phyloP scores from a whole-genome alignment of 2,113 vertebrate genomes.

The Cyprinus carpio region DNA sequence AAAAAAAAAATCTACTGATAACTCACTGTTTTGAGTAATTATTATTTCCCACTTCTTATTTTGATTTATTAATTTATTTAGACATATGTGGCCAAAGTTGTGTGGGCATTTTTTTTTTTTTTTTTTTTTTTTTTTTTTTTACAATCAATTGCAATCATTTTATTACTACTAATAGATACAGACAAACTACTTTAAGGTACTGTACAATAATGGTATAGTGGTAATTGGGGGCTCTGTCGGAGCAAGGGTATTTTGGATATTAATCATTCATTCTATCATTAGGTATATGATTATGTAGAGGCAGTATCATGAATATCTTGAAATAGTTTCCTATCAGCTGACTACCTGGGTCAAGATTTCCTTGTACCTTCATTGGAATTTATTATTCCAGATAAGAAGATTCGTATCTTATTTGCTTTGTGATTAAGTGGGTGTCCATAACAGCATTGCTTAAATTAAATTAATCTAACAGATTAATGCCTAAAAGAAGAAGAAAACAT shows the following conservation, averaged over 20 bases:
- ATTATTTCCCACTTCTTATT: neutral
- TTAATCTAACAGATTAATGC: neutral
- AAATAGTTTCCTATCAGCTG: neutral
- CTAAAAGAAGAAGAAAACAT: neutral
- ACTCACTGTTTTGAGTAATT: neutral
- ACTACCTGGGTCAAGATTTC: constrained; percentile 41
- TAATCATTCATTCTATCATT: too few species aligned
- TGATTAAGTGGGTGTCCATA: constrained; percentile 64
- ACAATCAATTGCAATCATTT: too few species aligned
- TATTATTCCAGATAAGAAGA: too few species aligned
- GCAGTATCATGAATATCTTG: too few species aligned
- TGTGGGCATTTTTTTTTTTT: too few species aligned
- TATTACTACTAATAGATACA: neutral
- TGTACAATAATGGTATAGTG: neutral
- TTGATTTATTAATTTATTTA: neutral
- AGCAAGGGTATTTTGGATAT: too few species aligned
- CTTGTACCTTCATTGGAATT: neutral
- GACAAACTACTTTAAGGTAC: neutral
- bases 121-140: too few species aligned
- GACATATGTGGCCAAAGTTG: neutral
- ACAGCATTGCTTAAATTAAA: neutral
- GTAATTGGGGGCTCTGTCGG: too few species aligned
- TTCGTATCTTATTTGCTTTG: constrained; percentile 62
- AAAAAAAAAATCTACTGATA: neutral
- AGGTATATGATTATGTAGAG: too few species aligned